Conservation (phyloP, 2,113 vertebrate species). For the Turdus rufiventris region DNA sequence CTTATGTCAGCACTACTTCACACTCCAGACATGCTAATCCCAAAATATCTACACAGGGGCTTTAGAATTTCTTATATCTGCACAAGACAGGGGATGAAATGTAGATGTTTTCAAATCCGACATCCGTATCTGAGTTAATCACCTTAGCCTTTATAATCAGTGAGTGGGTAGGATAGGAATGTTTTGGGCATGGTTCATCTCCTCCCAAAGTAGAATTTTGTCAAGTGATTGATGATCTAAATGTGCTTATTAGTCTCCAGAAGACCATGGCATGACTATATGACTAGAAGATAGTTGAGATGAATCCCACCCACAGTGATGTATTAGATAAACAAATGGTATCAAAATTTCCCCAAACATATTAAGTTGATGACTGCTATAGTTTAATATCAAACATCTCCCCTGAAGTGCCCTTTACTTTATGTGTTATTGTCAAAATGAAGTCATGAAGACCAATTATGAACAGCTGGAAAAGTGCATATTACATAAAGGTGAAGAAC, state of each 20-base stretch:
- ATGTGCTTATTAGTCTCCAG: constrained; percentile 6
- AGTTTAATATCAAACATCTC: constrained; percentile 42
- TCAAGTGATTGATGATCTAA: neutral
- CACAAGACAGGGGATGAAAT: constrained; percentile 37
- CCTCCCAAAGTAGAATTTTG: neutral
- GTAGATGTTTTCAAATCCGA: constrained; percentile 35
- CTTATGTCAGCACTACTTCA: constrained; percentile 5
- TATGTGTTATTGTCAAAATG: neutral
- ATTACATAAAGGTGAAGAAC: neutral
- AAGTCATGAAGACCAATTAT: neutral
- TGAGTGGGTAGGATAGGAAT: neutral
- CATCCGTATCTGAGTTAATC: constrained; percentile 28
- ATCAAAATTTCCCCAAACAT: constrained; percentile 41
- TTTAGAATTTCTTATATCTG: constrained; percentile 51
- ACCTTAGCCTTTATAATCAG: constrained; percentile 40
- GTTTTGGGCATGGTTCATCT: constrained; percentile 2
- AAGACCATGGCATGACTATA: neutral
- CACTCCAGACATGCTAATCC: constrained; percentile 1
- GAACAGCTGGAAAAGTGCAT: neutral
- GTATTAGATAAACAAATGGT: constrained; percentile 48
- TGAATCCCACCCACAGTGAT: neutral
- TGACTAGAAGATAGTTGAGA: neutral
- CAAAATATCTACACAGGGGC: constrained; percentile 46
- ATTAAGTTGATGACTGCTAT: constrained; percentile 39
- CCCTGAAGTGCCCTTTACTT: constrained; percentile 61